A percentile compares a stretch with the other conserved stretches of the same genome.
phyloP scores from a whole-genome alignment of 1,140 invertebrate species.

The Pseudomyrmex cubaensis region DNA sequence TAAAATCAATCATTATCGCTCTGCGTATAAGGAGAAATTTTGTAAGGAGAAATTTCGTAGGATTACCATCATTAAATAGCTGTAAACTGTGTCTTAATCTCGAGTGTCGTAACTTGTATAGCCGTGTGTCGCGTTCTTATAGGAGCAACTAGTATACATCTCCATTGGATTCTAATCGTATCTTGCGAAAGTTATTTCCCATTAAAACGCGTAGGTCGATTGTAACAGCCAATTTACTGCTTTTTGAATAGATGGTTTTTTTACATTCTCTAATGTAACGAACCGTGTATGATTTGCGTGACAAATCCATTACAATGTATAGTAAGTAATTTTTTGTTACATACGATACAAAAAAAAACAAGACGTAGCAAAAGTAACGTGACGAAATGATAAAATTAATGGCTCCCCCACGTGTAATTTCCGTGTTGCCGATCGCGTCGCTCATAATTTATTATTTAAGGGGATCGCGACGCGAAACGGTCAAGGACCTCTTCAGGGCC shows the following conservation, averaged over 20 bases:
- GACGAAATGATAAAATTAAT: background rate
- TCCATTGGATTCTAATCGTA: background rate
- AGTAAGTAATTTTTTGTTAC: background rate
- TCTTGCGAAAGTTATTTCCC: background rate
- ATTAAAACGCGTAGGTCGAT: background rate
- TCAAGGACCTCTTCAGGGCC: constrained; percentile 72
- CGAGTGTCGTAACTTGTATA: background rate
- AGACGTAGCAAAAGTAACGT: constrained; percentile 17
- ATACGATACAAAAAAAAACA: background rate
- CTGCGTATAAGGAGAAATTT: constrained; percentile 37
- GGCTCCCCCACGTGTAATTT: constrained; percentile 30
- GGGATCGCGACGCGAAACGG: constrained; percentile 63
- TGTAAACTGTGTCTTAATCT: constrained; percentile 38
- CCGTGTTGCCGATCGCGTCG: constrained; percentile 29
- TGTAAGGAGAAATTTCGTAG: constrained; percentile 35
- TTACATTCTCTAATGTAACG: background rate
- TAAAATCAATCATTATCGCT: constrained; percentile 51
- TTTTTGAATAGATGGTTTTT: background rate
- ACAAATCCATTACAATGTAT: background rate
- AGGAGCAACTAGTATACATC: background rate
- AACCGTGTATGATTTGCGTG: background rate
- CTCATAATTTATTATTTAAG: constrained; percentile 66
- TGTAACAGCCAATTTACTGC: background rate
- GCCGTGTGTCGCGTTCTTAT: background rate
- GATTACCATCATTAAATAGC: constrained; percentile 48